Evolutionary conservation across 2,113 vertebrate genomes (phyloP).

Genomic region (Macquaria australasica): DNA sequence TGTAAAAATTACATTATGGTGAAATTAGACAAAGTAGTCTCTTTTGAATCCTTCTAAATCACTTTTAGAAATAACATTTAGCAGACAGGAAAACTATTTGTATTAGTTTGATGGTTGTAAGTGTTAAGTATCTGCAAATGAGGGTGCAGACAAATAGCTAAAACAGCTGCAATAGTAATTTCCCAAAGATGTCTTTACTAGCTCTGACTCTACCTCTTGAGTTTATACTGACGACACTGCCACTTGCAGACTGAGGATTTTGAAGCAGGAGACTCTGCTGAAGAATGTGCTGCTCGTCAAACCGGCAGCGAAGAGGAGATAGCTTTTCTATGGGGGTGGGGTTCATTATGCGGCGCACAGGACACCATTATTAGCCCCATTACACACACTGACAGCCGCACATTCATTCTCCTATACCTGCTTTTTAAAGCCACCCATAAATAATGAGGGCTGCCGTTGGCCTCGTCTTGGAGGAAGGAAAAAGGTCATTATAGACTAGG

Average conservation of each 20-base stretch:
- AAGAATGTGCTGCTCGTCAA: slow-evolving; percentile 57
- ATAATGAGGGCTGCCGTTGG: slow-evolving; percentile 77
- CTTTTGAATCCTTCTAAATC: slow-evolving; percentile 62
- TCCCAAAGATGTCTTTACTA: slow-evolving; percentile 43
- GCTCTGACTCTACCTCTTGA: slow-evolving; percentile 7
- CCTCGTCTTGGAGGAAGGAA: slow-evolving; percentile 69
- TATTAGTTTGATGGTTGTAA: slow-evolving; percentile 61
- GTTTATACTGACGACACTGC: slow-evolving; percentile 44
- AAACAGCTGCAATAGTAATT: slow-evolving; percentile 59
- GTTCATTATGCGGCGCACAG: slow-evolving; percentile 81
- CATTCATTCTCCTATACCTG: slow-evolving; percentile 86
- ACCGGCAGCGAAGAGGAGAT: slow-evolving; percentile 48
- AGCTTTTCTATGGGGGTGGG: slow-evolving; percentile 70
- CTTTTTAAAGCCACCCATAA: slow-evolving; percentile 85
- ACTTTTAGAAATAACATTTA: slow-evolving; percentile 54
- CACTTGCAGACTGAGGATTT: slow-evolving; percentile 40
- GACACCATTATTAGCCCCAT: slow-evolving; percentile 87
- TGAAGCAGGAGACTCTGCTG: slow-evolving; percentile 47
- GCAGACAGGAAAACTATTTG: slow-evolving; percentile 61
- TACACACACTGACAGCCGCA: slow-evolving; percentile 85
- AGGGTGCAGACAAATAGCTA: slow-evolving; percentile 58
- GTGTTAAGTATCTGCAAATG: slow-evolving; percentile 74
- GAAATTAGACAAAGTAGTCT: slow-evolving; percentile 58
- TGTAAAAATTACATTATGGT: slow-evolving; percentile 62
- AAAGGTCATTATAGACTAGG: slow-evolving; percentile 82